Conservation (phyloP, 1,140 invertebrate genomes). For the Acromyrmex charruanus region DNA sequence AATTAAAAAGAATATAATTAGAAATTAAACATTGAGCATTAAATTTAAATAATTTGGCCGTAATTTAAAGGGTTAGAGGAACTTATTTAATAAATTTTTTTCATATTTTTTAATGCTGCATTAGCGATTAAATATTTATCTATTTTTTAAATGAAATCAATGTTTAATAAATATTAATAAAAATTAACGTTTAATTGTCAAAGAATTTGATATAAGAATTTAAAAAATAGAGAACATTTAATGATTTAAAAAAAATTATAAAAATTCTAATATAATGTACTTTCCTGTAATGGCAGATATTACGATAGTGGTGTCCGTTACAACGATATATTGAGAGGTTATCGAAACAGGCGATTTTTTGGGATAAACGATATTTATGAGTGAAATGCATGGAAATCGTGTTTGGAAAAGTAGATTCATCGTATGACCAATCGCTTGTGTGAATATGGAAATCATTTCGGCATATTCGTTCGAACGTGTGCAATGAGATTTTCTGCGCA, state of each 20-base stretch:
- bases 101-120: neutral
- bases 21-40: too few relatives aligned
- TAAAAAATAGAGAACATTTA: neutral
- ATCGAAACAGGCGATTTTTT: conserved; percentile 22
- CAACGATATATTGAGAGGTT: neutral
- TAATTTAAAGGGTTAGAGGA: too few relatives aligned
- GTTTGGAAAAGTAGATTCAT: conserved; percentile 32
- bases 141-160: neutral
- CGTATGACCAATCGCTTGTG: conserved; percentile 25
- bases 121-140: neutral
- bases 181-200: neutral
- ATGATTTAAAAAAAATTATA: neutral
- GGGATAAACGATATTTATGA: conserved; percentile 45
- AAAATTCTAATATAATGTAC: conserved; percentile 3
- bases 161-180: neutral
- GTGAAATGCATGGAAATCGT: neutral
- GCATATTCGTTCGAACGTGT: neutral
- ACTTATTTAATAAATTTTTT: too few relatives aligned
- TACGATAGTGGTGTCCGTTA: conserved; percentile 12
- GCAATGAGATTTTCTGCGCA: conserved; percentile 58
- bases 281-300: too few relatives aligned
- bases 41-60: too few relatives aligned
- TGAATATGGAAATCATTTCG: conserved; percentile 56
- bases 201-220: conserved; percentile 1
- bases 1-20: too few relatives aligned